Conservation (phyloP, 2,797 vertebrate genomes). For the Balearica regulorum region DNA sequence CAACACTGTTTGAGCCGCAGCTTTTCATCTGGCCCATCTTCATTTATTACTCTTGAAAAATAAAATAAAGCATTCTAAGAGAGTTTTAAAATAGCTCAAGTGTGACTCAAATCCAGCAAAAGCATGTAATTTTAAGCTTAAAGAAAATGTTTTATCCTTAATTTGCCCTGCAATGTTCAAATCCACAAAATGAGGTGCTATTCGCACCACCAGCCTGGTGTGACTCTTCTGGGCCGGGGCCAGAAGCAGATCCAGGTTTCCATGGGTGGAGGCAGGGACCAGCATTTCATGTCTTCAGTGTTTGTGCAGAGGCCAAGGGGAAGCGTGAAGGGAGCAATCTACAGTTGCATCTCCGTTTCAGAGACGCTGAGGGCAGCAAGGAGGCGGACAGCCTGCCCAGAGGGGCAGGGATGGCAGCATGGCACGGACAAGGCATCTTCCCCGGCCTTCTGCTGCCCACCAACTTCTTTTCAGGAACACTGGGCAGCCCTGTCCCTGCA, state of each 20-base stretch:
- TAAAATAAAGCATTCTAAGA: neutral
- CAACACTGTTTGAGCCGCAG: neutral
- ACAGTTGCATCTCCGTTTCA: neutral
- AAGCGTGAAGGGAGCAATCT: neutral
- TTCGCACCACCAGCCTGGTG: neutral
- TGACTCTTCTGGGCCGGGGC: neutral
- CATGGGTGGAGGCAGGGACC: constrained; percentile 10
- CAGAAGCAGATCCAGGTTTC: constrained; percentile 32
- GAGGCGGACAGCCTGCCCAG: neutral
- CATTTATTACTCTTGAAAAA: neutral
- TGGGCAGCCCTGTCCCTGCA: neutral
- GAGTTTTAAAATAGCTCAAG: neutral
- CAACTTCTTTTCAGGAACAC: neutral
- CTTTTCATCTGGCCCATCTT: neutral
- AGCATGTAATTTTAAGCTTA: neutral
- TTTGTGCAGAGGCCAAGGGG: neutral
- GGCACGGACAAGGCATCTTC: neutral
- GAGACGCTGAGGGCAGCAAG: neutral
- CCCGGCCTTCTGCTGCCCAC: neutral
- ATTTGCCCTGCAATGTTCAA: neutral
- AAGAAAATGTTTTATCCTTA: neutral
- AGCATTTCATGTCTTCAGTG: neutral
- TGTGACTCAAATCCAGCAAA: constrained; percentile 3
- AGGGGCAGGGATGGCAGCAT: accelerated
- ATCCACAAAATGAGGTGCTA: constrained; percentile 36